Evolutionary conservation across 2,888 invertebrate genomes (phyloP), one percentile per base, ranked within the genome.

Genomic region (Plagodis pulveraria): DNA sequence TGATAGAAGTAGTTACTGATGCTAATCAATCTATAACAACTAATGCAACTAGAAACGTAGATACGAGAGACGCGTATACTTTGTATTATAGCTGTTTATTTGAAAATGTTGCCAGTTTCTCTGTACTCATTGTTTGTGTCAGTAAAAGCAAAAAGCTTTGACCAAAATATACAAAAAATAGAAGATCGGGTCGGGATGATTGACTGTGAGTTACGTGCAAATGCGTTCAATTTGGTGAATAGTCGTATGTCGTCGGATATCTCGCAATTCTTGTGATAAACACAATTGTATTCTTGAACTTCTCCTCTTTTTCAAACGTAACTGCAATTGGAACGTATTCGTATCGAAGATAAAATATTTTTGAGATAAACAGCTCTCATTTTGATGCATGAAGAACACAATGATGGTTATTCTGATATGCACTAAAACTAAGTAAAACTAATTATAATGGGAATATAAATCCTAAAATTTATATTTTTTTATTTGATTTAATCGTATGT

Each of bases 181-280:
- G 22, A 11, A 51, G 32, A 36, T 43, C 43, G 48, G 22, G 22
- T 43, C 43, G 48, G 22, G 36, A 51, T 45, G 44, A 44, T 44
- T 8, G 11, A 32, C 12, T 48, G 40, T 10, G 40, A 8, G 40
- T 10, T 10, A 40, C 10, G 44, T 45, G 40, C 42, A 38, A 48
- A 40, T 42, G n/a, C 42, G 38, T 49, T 48, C 58, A 58, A 52
- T 58, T 49, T 38, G 12, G 7, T 42, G n/a, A 43, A 51, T 50
- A n/a, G 41, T 47, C 50, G 9, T 8, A 40, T 10, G 5, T 40
- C 47, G 43, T 42, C 32, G 9, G 12, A 12, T 42, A 51, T 50
- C 7, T 32, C 53, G 45, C 48, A 22, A 40, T 36, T 5, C 44
- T 41, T 49, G 49, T 49, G 50, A 49, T 58, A 53, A 41, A 11